Base-by-base conservation (phyloP, 2,113 vertebrate genomes). In the Cinclus mexicanus region DNA sequence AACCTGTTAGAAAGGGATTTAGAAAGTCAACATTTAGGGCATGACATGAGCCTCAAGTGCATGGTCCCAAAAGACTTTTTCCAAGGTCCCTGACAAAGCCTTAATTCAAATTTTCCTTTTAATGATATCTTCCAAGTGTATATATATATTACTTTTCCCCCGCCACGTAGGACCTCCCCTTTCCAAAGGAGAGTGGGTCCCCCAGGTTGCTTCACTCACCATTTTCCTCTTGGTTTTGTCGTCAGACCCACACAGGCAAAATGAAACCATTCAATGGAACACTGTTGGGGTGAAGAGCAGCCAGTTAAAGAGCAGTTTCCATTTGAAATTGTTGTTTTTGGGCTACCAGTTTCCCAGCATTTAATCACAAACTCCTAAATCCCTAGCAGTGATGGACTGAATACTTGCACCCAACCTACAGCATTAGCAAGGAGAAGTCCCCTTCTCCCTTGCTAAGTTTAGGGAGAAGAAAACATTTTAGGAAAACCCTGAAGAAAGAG, bases 261-360 rank as follows among this genome's bases (percentile, higher is more conserved):
- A 97, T 99, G 99, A 98, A 99, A 99, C 99, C 99, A 99, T 96
- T 99, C 99, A 42, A 99, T 99, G 95, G 99, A 99, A 97, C 99
- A 99, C 99, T 99, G 97, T 76, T 52, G 92, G 81, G 83, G 75
- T 67, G 63, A 81, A 95, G 23, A 91, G 82, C 70, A 78, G 55
- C 33, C 49, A 89, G 76, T 91, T 59, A 85, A 80, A 91, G 37
- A 39, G 29, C 19, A 24, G 55, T 53, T 77, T 80, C 64, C 35
- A 44, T n/a, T 22, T 37, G 29, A 85, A 86, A 74, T 37, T 33
- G 10, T 24, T 71, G 35, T 22, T 87, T 83, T 75, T 44, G 55
- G 35, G 41, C 55, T 74, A 59, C 26, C 0, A 2, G 21, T 14
- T 94, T 67, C 76, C 47, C 64, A 70, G 11, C 18, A 37, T 37